Conservation (phyloP, 35 echinoderm and acorn worm genomes). For the Antedon bifida region DNA sequence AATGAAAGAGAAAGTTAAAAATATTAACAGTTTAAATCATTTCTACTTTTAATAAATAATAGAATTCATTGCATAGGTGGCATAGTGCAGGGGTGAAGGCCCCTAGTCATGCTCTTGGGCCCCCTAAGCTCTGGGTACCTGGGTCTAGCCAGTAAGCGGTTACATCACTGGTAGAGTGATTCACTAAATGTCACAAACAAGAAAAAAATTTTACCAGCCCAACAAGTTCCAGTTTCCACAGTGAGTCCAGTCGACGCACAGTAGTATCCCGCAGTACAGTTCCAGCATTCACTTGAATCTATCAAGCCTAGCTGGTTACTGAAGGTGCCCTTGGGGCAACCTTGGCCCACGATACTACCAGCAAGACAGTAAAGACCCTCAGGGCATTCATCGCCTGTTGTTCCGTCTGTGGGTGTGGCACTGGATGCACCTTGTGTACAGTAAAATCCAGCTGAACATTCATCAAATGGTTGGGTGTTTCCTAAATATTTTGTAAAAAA, state of each 20-base stretch:
- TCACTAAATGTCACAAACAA: no score
- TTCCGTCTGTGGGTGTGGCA: conserved; percentile 55
- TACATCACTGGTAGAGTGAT: no score
- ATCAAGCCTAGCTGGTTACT: conserved; percentile 71
- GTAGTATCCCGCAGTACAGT: conserved; percentile 84
- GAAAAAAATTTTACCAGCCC: conserved; percentile 76
- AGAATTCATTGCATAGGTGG: no score
- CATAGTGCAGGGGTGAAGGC: no score
- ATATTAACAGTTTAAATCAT: no score
- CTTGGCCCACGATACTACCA: conserved; percentile 48
- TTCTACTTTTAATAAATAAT: no score
- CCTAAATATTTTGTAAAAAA: conserved; percentile 13
- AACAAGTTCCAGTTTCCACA: conserved; percentile 55
- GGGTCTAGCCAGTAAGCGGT: no score
- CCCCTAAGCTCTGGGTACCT: no score
- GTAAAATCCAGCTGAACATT: conserved; percentile 65
- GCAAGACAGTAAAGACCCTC: conserved; percentile 67
- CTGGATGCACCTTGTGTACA: conserved; percentile 45
- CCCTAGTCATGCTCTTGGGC: no score
- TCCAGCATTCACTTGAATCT: conserved; percentile 41
- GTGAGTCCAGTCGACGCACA: conserved; percentile 66
- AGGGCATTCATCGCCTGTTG: conserved; percentile 66
- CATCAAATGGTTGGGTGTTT: conserved; percentile 55
- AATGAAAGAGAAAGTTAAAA: neutral
- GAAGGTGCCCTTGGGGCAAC: conserved; percentile 73